These are phyloP conservation scores for Platichthys stellatus DNA, from an alignment of 2,113 vertebrate species.

Conservation along the genomic window DNA sequence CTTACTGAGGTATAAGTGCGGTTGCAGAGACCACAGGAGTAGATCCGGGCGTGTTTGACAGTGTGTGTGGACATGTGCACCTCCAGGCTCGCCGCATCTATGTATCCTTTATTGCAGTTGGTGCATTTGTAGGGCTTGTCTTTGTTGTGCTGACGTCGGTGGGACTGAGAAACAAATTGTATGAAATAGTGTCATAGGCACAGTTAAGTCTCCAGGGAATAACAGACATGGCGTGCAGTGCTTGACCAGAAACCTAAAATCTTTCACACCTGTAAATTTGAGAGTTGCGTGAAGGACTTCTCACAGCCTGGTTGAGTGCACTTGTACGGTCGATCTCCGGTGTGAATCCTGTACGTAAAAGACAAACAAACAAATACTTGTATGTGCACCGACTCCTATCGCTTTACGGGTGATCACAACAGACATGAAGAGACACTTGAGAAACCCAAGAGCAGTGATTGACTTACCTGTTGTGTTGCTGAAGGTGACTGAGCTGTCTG, in stretches of 20 bases:
- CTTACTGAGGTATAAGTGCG: conserved; percentile 98
- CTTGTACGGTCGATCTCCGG: conserved; percentile 96
- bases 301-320: conserved; percentile 95
- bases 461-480: conserved; percentile 97
- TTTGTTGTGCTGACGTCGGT: conserved; percentile 99
- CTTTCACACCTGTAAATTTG: conserved; percentile 92
- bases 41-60: conserved; percentile 97
- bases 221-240: not conserved
- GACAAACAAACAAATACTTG: conserved; percentile 46
- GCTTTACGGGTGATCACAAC: conserved; percentile 21
- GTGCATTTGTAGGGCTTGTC: conserved; percentile 99
- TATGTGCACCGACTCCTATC: conserved; percentile 8
- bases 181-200: conserved; percentile 18
- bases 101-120: conserved; percentile 97
- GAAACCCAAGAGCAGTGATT: conserved; percentile 52
- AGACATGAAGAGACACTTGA: conserved; percentile 8
- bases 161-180: conserved; percentile 84
- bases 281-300: conserved; percentile 98
- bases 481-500: conserved; percentile 96
- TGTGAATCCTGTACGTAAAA: conserved; percentile 91
- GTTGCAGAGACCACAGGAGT: conserved; percentile 96
- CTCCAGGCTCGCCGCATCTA: conserved; percentile 92
- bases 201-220: not conserved
- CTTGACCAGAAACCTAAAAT: conserved; percentile 3
- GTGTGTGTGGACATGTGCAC: conserved; percentile 97